Percentiles rank a stretch among this genome's conserved stretches.
Evolutionary conservation across 2,797 vertebrate genomes (phyloP).

Genomic region (Eurystomus glaucurus): DNA sequence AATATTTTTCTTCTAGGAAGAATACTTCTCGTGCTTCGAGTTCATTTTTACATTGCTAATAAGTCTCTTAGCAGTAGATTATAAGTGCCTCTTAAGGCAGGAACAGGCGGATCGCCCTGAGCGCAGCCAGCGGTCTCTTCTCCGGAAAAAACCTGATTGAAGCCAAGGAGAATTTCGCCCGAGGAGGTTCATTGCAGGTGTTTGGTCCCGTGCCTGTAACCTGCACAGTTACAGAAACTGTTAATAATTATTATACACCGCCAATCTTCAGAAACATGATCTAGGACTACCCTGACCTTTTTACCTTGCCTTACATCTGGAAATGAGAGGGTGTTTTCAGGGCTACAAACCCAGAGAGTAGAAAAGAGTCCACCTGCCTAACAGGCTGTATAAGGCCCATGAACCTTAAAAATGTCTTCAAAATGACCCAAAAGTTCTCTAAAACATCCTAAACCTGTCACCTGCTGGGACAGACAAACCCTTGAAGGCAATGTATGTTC

Average conservation of each 20-base stretch:
- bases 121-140: conserved; percentile 24
- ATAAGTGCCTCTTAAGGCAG: conserved; percentile 39
- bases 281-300: neutral
- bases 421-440: neutral
- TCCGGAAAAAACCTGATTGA: neutral
- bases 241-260: neutral
- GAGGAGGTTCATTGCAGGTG: conserved; percentile 48
- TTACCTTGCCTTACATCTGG: neutral
- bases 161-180: neutral
- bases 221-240: neutral
- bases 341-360: neutral
- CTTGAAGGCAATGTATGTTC: neutral
- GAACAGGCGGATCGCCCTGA: neutral
- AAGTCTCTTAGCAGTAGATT: conserved; percentile 47
- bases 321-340: neutral
- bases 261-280: neutral
- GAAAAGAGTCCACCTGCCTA: neutral
- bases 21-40: neutral
- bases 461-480: neutral
- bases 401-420: neutral
- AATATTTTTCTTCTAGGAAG: neutral
- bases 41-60: conserved; percentile 63
- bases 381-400: accelerated
- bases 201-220: neutral
- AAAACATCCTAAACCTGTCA: neutral